These are phyloP conservation scores for Pachycephus smyrnensis DNA, from an alignment of 2,888 invertebrate genomes.

Conservation along the genomic window DNA sequence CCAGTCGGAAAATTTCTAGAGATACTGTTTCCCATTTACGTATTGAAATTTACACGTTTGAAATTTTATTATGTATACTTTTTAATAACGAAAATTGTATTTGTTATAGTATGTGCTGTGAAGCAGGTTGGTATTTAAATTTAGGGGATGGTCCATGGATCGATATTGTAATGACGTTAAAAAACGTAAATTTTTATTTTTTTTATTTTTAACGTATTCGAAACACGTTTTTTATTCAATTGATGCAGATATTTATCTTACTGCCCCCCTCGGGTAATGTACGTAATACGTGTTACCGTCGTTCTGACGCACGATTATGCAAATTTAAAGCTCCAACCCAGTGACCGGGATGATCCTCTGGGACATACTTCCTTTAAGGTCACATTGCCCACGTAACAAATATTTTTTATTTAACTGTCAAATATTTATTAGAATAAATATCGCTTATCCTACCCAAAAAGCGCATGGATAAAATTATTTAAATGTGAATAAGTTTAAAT, in stretches of 20 bases:
- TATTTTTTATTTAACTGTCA: neutral
- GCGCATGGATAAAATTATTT: too few species aligned
- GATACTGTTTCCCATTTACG: neutral
- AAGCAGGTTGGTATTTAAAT: too few species aligned
- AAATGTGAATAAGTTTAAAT: too few species aligned
- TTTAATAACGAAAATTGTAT: neutral
- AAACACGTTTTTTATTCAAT: neutral
- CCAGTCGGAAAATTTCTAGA: too few species aligned
- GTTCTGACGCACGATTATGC: conserved; percentile 12
- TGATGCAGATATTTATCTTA: neutral
- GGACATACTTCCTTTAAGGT: neutral
- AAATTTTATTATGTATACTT: neutral
- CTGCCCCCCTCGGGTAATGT: neutral
- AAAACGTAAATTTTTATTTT: too few species aligned
- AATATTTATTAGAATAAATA: too few species aligned
- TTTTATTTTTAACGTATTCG: too few species aligned
- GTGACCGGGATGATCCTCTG: conserved; percentile 13
- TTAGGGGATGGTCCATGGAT: too few species aligned
- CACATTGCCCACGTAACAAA: neutral
- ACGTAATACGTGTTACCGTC: neutral
- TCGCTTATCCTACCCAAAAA: too few species aligned
- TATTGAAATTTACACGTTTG: neutral
- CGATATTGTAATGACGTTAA: too few species aligned
- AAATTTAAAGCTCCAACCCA: conserved; percentile 9
- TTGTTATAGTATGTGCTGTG: too few species aligned